Evolutionary conservation across 2,113 vertebrate species (phyloP).

Genomic region (Microtus richardsoni): DNA sequence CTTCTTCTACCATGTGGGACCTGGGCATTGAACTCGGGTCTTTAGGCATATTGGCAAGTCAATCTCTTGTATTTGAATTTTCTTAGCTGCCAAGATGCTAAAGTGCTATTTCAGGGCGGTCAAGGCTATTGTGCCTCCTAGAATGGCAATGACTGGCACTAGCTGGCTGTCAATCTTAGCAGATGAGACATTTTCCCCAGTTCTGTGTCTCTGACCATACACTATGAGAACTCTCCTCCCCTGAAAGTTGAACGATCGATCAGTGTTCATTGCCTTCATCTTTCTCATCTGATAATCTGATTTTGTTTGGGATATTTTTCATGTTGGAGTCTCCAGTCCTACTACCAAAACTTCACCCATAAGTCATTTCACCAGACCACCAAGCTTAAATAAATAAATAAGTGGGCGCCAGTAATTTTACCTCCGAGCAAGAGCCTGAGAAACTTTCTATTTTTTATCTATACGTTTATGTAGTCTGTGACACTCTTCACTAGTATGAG

Average conservation of each 20-base stretch:
- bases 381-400: neutral
- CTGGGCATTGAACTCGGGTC: neutral
- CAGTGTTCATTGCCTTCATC: neutral
- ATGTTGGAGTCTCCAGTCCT: neutral
- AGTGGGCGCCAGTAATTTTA: neutral
- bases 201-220: neutral
- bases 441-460: neutral
- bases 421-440: neutral
- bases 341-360: neutral
- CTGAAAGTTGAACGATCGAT: neutral
- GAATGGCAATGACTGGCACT: neutral
- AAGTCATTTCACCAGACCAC: neutral
- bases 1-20: neutral
- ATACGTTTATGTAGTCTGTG: neutral
- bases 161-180: neutral
- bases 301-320: slow-evolving; percentile 12
- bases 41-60: neutral
- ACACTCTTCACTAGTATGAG: neutral
- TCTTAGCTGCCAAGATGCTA: neutral
- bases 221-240: neutral
- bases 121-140: neutral
- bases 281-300: neutral
- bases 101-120: neutral
- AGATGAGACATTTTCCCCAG: neutral
- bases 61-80: slow-evolving; percentile 34